Base-by-base conservation (phyloP, 2,797 vertebrate species). In the Antrozous pallidus region DNA sequence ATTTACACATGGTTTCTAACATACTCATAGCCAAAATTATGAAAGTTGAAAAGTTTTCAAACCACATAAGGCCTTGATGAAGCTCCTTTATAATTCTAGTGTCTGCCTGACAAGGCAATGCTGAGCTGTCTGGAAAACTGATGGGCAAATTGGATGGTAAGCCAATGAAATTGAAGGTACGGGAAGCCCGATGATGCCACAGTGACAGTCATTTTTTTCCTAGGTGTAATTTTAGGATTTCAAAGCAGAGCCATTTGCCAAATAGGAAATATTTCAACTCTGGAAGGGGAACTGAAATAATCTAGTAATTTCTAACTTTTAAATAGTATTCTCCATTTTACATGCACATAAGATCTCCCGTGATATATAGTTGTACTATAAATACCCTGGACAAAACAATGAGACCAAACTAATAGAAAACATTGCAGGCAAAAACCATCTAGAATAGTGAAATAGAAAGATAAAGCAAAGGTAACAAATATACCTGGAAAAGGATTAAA, bases 261-360 rank as follows among this genome's bases (percentile, higher is more conserved):
- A 89, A 54, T 33, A 83, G 83, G 47, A 96, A 95, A 90, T 87
- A 87, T 80, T 96, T 95, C 89, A 80, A 58, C 45, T 91, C 36
- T 31, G 8, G 63, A 95, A 93, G 31, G n/a, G 33, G 78, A 95
- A 92, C 11, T 81, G 84, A 95, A 96, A 91, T 88, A 78, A 96
- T 74, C 67, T 90, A 92, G 36, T 90, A 84, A 95, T 95, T 95
- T 96, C 77, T 89, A 91, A 91, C 71, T 81, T 83, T 90, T 42
- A 95, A 92, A 91, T 71, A 63, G 33, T 78, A 61, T 69, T 95
- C 67, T 77, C 91, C 82, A 83, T 87, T 95, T 89, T 81, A 93
- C 0, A 22, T 71, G 78, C 51, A 28, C 28, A 38, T 58, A 84
- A 49, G 49, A 71, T 63, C 40, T 92, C 31, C 45, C n/a, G 26